Base-by-base conservation (phyloP, 1,140 invertebrate genomes). In the Vanessa atalanta region DNA sequence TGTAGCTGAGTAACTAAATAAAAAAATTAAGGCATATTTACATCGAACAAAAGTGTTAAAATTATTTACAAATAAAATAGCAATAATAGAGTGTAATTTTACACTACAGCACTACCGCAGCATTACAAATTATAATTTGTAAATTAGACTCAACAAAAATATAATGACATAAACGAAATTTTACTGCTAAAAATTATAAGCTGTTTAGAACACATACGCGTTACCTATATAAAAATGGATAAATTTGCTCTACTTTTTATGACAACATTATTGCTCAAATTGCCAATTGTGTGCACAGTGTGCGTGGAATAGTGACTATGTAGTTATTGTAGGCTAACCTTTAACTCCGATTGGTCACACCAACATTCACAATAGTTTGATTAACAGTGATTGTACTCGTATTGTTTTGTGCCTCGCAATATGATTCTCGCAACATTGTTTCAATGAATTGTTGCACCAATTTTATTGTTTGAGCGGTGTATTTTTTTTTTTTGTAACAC, bases 401-500 rank as follows among this genome's bases (percentile, higher is more conserved):
- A 79, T 79, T 79, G 77, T 79, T 75, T 79, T 71, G 70, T 26
- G 16, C 63, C 53, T 72, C 61, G 74, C 73, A 69, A 73, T 73
- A 73, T 66, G 69, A 43, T 73, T 70, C 73, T 75, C 70, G 77
- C 71, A 79, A 76, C 67, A 65, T 71, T 72, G 65, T 75, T 72
- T 71, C 71, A 63, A 73, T 65, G 64, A 48, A 50, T 65, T 69
- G 65, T 75, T 57, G n/a, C 53, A 26, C 12, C 53, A 26, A 20
- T 57, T 57, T 57, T 6, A 57, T 57, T 57, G 53, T 57, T 57
- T 57, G 8, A 57, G 20, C 9, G 12, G 23, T 57, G 53, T 13
- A 23, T 23, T 43, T 43, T 43, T 43, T 4, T 37, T 9, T 11
- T 9, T 11, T 9, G 37, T 43, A 13, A 57, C 53, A 12, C 16